Percentiles rank a stretch among this genome's conserved stretches.
phyloP scores from a whole-genome alignment of 2,113 vertebrate species.

The Poecilia latipinna region DNA sequence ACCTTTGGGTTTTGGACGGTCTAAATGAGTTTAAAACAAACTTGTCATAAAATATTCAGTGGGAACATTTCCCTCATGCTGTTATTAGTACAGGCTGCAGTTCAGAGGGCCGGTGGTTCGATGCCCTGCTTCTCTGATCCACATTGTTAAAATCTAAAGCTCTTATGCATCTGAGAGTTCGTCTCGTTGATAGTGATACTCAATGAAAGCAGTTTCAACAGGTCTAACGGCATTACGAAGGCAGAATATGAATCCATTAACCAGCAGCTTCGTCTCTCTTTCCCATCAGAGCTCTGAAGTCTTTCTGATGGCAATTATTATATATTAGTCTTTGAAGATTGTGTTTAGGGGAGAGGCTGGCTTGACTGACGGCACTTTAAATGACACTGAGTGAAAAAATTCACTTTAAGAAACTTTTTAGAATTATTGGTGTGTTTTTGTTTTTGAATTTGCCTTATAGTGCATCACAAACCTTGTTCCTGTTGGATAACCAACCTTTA shows the following conservation, averaged over 20 bases:
- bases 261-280: not conserved
- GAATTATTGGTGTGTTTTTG: too few species aligned
- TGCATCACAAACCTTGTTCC: too few species aligned
- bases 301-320: not conserved
- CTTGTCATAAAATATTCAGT: too few species aligned
- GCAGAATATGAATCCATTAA: not conserved
- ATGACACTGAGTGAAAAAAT: too few species aligned
- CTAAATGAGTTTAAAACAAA: too few species aligned
- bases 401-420: too few species aligned
- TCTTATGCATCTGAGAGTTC: not conserved
- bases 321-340: not conserved
- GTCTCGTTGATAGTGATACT: not conserved
- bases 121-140: not conserved
- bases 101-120: not conserved
- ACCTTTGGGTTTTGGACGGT: too few species aligned
- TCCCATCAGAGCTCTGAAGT: not conserved
- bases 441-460: too few species aligned
- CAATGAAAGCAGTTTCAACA: conserved; percentile 5
- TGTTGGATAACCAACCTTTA: too few species aligned
- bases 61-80: too few species aligned
- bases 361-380: not conserved
- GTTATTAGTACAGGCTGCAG: not conserved
- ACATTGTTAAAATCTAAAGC: too few species aligned
- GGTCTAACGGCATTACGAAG: not conserved
- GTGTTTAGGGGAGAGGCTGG: not conserved